A percentile compares a stretch with the other conserved stretches of the same genome.
These are phyloP conservation scores for Betta splendens DNA, from an alignment of 2,797 vertebrate species.

Conservation along the genomic window DNA sequence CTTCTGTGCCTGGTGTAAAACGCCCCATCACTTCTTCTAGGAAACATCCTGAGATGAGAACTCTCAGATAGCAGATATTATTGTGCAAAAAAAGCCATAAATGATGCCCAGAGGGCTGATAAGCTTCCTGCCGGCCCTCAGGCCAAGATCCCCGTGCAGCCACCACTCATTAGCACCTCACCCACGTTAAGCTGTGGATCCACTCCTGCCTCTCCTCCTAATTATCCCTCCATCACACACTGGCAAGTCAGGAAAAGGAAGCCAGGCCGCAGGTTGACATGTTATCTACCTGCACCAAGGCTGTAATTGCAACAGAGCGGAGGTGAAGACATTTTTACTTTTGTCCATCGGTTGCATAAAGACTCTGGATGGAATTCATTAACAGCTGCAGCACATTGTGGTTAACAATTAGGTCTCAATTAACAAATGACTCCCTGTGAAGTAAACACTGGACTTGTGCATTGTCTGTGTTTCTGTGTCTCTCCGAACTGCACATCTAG, in stretches of 20 bases:
- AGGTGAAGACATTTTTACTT: background rate
- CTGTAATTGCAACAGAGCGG: slow-evolving; percentile 19
- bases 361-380: slow-evolving; percentile 21
- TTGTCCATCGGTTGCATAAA: slow-evolving; percentile 1
- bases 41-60: slow-evolving; percentile 22
- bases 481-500: background rate
- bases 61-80: slow-evolving; percentile 29
- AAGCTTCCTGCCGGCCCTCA: slow-evolving; percentile 29
- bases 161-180: slow-evolving; percentile 44
- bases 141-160: slow-evolving; percentile 25
- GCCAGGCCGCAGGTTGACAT: slow-evolving; percentile 25
- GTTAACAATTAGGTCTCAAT: background rate
- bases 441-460: too few relatives aligned
- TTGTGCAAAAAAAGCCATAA: slow-evolving; percentile 12
- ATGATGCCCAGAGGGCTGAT: slow-evolving; percentile 29
- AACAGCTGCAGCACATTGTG: background rate
- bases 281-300: slow-evolving; percentile 20
- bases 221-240: slow-evolving; percentile 41
- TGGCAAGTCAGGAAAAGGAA: slow-evolving; percentile 12
- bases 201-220: slow-evolving; percentile 45
- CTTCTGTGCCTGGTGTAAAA: too few relatives aligned
- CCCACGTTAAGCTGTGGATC: slow-evolving; percentile 38
- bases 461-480: background rate
- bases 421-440: background rate
- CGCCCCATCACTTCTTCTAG: slow-evolving; percentile 17